Base-by-base conservation (phyloP, 2,797 vertebrate species). In the Siniperca obscura region DNA sequence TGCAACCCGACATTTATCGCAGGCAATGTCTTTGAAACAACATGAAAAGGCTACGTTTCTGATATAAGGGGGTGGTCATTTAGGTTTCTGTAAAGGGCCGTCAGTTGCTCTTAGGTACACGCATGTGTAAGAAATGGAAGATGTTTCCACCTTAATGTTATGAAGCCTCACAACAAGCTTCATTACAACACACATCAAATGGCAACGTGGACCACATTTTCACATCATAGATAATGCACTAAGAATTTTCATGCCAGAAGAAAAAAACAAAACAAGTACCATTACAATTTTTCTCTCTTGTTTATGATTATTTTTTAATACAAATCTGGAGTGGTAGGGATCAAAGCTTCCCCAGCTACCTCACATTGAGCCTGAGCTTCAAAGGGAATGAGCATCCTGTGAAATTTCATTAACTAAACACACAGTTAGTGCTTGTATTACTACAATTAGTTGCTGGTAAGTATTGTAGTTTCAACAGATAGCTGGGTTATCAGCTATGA, bases 1-100 rank as follows among this genome's bases (percentile, higher is more conserved):
- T 82, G 80, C 88, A 76, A 83, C 86, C 74, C 78, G 81, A 86
- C 86, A 92, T 94, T 94, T 92, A 92, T 90, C 84, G 67, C 76
- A 68, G 59, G 68, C 81, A 46, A 21, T 76, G 67, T 91, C 92
- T 94, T 93, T 94, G 89, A 94, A 93, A 93, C 83, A 84, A 92
- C 88, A 93, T 92, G 77, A 92, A 91, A 92, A 87, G 87, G 70
- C 42, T 16, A 81, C 55, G 55, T 76, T 90, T 74, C 52, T 73
- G 46, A 84, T 88, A 80, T 62, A 66, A 38, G n/a, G 27, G 46
- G 50, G 12, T 34, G 34, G 1, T 73, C n/a, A 25, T 74, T 38
- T 19, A 55, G 69, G 73, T 73, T 83, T 77, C 19, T 72, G 52
- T 76, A 87, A 81, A 21, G 22, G 60, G 48, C 42, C 17, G 17